These are phyloP conservation scores for Cylindroiulus punctatus DNA, from an alignment of 2,888 invertebrate species.

Conservation along the genomic window DNA sequence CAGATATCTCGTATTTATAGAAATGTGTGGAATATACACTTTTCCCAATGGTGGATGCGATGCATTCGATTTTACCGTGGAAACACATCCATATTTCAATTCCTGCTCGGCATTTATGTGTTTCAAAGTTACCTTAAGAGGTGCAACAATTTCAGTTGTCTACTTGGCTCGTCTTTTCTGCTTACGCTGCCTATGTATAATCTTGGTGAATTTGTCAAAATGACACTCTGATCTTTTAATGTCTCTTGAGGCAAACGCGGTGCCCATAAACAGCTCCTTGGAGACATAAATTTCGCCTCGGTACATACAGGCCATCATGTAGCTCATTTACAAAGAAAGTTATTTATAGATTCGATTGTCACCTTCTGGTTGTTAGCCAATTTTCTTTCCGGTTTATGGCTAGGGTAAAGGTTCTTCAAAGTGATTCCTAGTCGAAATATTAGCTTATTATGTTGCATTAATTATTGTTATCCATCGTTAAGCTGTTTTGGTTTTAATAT, in stretches of 20 bases:
- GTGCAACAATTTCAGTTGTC: constrained; percentile 22
- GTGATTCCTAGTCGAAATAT: background rate
- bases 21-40: background rate
- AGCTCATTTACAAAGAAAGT: background rate
- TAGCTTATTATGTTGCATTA: background rate
- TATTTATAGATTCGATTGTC: background rate
- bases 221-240: constrained; percentile 11
- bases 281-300: constrained; percentile 2
- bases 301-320: background rate
- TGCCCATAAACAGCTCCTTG: background rate
- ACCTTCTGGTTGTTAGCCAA: background rate
- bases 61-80: background rate
- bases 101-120: background rate
- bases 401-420: background rate
- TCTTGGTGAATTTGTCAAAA: constrained; percentile 29
- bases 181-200: background rate
- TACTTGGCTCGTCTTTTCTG: background rate
- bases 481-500: too few relatives aligned
- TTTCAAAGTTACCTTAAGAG: constrained; percentile 8
- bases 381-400: background rate
- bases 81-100: background rate
- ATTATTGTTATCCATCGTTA: too few relatives aligned
- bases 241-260: background rate
- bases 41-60: background rate
- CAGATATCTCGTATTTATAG: background rate